These are phyloP conservation scores for Beris morrisii DNA, from an alignment of 2,888 invertebrate species.

Conservation along the genomic window DNA sequence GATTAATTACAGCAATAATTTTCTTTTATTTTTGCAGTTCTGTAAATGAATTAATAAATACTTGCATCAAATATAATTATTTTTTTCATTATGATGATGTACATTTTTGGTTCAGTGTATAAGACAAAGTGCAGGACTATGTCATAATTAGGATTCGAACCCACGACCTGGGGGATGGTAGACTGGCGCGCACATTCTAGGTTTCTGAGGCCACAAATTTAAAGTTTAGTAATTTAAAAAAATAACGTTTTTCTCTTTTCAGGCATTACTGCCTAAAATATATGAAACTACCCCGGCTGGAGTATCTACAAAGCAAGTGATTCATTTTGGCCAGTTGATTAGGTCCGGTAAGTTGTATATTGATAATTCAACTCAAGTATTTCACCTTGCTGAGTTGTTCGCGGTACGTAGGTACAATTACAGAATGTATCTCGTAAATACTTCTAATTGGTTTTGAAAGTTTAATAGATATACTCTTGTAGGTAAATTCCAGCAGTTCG, in stretches of 20 bases:
- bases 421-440: background rate
- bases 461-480: background rate
- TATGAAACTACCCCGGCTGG: conserved; percentile 52
- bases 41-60: too few species aligned
- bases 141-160: too few species aligned
- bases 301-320: conserved; percentile 50
- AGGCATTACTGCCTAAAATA: conserved; percentile 49
- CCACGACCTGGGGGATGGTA: too few species aligned
- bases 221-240: too few species aligned
- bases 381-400: background rate
- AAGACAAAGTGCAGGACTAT: too few species aligned
- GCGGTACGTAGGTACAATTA: background rate
- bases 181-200: too few species aligned
- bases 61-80: too few species aligned
- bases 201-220: too few species aligned
- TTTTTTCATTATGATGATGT: too few species aligned
- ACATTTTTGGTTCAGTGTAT: too few species aligned
- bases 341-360: conserved; percentile 47
- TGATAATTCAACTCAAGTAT: background rate
- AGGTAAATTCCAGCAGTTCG: conserved; percentile 52
- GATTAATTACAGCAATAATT: too few species aligned
- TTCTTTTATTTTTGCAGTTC: too few species aligned
- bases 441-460: background rate
- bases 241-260: background rate
- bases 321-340: conserved; percentile 52